A percentile compares a stretch with the other conserved stretches of the same genome.
Evolutionary conservation across 2,113 vertebrate genomes (phyloP).

Genomic region (Rissa tridactyla): DNA sequence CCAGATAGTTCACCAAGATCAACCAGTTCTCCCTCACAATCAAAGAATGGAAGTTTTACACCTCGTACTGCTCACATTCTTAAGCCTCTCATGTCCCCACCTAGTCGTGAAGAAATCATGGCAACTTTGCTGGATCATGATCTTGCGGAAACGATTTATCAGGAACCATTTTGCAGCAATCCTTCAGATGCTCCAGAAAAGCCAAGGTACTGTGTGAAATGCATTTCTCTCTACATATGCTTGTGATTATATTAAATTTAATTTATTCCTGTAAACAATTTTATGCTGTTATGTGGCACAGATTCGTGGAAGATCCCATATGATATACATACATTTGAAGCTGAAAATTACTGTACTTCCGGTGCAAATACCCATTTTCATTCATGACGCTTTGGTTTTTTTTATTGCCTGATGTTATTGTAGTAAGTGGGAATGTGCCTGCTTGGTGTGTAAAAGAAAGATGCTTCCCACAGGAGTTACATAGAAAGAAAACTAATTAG

Average conservation of each 20-base stretch:
- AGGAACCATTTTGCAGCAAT: slow-evolving; percentile 96
- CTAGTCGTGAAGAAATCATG: slow-evolving; percentile 94
- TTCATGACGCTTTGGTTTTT: not conserved
- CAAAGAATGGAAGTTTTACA: slow-evolving; percentile 82
- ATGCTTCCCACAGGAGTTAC: not conserved
- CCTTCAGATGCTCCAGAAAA: slow-evolving; percentile 92
- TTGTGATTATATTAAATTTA: not conserved
- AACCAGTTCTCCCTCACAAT: slow-evolving; percentile 89
- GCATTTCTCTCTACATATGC: not conserved
- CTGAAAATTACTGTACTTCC: not conserved
- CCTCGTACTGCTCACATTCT: slow-evolving; percentile 86
- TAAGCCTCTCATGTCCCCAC: slow-evolving; percentile 97
- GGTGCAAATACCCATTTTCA: not conserved
- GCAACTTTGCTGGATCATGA: slow-evolving; percentile 89
- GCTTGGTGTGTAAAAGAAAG: not conserved
- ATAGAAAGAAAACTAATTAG: not conserved
- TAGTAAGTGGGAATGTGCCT: not conserved
- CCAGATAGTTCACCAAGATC: slow-evolving; percentile 94
- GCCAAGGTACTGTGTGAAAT: slow-evolving; percentile 82
- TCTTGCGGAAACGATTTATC: slow-evolving; percentile 91
- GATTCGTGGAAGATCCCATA: not conserved
- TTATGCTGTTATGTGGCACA: not conserved
- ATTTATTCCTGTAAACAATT: not conserved
- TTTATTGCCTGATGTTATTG: not conserved
- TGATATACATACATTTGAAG: not conserved